A percentile compares a stretch with the other conserved stretches of the same genome.
Conservation (phyloP, 2,113 vertebrate genomes). For the Origma solitaria region DNA sequence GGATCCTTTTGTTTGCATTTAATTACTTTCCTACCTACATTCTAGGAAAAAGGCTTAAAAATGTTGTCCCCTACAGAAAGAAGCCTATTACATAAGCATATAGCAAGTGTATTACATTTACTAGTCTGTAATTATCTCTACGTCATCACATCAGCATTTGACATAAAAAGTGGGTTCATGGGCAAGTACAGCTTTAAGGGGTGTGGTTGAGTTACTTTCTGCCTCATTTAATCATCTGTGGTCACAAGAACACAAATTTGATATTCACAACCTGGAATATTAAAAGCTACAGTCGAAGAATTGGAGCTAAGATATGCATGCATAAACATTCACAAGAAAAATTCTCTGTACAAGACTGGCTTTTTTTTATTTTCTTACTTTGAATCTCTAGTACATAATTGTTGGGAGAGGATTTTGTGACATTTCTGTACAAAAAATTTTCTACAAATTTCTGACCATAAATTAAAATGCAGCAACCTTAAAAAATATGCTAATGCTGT, state of each 20-base stretch:
- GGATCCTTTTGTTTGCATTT: neutral
- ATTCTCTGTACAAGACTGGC: neutral
- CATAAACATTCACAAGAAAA: neutral
- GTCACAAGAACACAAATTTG: neutral
- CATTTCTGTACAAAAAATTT: neutral
- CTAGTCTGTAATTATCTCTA: neutral
- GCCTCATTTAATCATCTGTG: neutral
- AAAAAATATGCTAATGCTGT: neutral
- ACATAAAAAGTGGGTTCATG: neutral
- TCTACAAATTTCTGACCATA: neutral
- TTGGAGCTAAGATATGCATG: fast-evolving
- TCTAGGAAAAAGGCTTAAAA: neutral
- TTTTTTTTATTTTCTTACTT: neutral
- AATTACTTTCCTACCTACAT: neutral
- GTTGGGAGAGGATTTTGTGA: neutral
- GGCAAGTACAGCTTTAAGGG: neutral
- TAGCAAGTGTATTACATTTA: neutral
- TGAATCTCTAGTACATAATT: neutral
- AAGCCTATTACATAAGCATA: neutral
- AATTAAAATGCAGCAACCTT: neutral
- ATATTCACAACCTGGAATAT: neutral
- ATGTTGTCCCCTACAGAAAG: neutral
- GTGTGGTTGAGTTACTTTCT: neutral
- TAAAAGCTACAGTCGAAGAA: neutral
- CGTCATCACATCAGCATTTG: neutral